Base-by-base conservation (phyloP, 2,888 invertebrate species). In the Amphipyra tragopoginis region DNA sequence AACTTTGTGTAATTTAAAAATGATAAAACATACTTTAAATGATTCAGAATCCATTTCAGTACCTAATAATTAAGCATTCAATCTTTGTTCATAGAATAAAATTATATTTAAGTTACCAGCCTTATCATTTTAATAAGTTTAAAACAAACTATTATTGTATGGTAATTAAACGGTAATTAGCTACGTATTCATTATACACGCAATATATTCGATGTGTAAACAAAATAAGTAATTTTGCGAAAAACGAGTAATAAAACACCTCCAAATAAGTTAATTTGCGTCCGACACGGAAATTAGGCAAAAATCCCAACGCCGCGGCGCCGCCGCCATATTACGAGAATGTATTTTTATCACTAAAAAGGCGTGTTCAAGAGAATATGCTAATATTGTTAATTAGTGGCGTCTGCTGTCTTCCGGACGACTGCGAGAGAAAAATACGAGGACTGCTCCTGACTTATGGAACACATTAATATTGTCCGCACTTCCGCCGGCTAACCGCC, bases 311-410 rank as follows among this genome's bases (percentile, higher is more conserved):
- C 29, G 29, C 5, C 5, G 29, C 29, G 29, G 4, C 29, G 29
- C 29, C 78, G 79, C 83, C 82, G 69, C 79, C 85, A 47, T 62
- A 50, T 85, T 82, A 81, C 79, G 75, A 79, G 69, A 75, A 80
- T 80, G 81, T 82, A 84, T 84, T 79, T 75, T 75, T 61, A 74
- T 68, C 77, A 74, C 81, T 81, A 86, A 89, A 89, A 88, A 86
- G 82, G 77, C 83, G 76, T 76, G 86, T 88, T 80, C 83, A 85
- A 84, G 86, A 81, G 84, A 90, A 91, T 93, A 94, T 93, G 93
- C 91, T 93, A 93, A 94, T 94, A 88, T 84, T 86, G 90, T 94
- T 94, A 94, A 94, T 94, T 94, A 94, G 91, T 83, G 86, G 86
- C 86, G 88, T 86, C 89, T 83, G 87, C 86, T 87, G 87, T 88